These are phyloP conservation scores for Cephonodes hylas DNA, from an alignment of 2,888 invertebrate genomes.

Conservation along the genomic window DNA sequence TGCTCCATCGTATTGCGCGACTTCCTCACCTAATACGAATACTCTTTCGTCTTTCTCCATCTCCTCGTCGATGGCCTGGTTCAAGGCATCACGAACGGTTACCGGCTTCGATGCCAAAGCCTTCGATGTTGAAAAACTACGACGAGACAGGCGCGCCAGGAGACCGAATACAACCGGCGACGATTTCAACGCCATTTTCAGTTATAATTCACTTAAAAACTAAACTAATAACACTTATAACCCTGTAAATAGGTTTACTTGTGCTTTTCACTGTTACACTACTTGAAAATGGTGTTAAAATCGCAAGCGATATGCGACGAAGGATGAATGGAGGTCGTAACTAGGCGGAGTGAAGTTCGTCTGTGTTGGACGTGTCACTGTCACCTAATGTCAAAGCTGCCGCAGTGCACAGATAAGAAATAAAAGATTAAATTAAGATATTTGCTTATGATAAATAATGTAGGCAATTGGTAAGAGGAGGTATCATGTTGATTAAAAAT, in stretches of 20 bases:
- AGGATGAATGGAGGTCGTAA: constrained; percentile 79
- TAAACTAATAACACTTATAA: constrained; percentile 36
- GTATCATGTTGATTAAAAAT: too few relatives aligned
- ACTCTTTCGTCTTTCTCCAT: constrained; percentile 95
- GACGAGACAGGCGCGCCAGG: constrained; percentile 56
- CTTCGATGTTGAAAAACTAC: constrained; percentile 68
- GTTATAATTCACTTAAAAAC: constrained; percentile 36
- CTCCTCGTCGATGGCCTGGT: constrained; percentile 98
- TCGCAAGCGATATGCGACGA: constrained; percentile 44
- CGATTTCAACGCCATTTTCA: constrained; percentile 76
- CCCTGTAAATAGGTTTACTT: constrained; percentile 35
- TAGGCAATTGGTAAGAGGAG: too few relatives aligned
- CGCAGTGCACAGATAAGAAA: background rate
- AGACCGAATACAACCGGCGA: constrained; percentile 62
- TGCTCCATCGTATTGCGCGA: constrained; percentile 99
- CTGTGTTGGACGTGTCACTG: constrained; percentile 20
- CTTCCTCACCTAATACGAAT: constrained; percentile 97
- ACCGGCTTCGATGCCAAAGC: constrained; percentile 83
- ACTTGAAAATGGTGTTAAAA: constrained; percentile 57
- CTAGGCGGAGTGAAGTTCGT: constrained; percentile 31
- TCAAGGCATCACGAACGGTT: constrained; percentile 98
- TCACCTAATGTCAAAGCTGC: constrained; percentile 21
- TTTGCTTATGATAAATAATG: too few relatives aligned
- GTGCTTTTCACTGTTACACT: constrained; percentile 35
- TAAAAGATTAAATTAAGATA: background rate